A percentile compares a stretch with the other conserved stretches of the same genome.
Conservation (phyloP, 2,888 invertebrate genomes). For the Vandiemenella viatica region DNA sequence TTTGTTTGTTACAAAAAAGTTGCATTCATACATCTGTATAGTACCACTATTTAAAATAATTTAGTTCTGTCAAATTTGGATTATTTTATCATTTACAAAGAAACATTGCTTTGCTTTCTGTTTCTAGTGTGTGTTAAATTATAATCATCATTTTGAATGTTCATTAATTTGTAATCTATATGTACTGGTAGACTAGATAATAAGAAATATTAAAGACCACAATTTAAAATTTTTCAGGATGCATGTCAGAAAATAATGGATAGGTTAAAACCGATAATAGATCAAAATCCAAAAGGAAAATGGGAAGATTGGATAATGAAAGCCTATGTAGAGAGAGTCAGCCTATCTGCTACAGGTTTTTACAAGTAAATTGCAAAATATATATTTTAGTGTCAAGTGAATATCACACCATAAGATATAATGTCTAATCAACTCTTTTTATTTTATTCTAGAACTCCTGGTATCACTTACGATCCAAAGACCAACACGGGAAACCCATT, state of each 20-base stretch:
- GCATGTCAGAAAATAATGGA: conserved; percentile 63
- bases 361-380: conserved; percentile 31
- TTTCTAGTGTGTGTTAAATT: background rate
- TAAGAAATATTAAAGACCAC: too few species aligned
- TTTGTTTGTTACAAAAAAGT: too few species aligned
- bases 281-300: conserved; percentile 54
- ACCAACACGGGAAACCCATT: conserved; percentile 58
- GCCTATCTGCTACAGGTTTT: conserved; percentile 71
- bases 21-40: too few species aligned
- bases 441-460: conserved; percentile 40
- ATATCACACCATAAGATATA: background rate
- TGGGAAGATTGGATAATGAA: conserved; percentile 74
- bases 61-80: background rate
- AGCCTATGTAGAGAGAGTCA: conserved; percentile 63
- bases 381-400: background rate
- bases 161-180: background rate
- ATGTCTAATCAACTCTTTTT: background rate
- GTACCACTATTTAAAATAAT: too few species aligned
- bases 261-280: conserved; percentile 57
- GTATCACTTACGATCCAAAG: conserved; percentile 52
- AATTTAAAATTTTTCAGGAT: conserved; percentile 38
- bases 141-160: background rate
- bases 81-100: background rate
- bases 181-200: too few species aligned
- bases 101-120: background rate